A percentile compares a stretch with the other conserved stretches of the same genome.
These are phyloP conservation scores for Tachysurus vachellii DNA, from an alignment of 2,113 vertebrate genomes.

Conservation along the genomic window DNA sequence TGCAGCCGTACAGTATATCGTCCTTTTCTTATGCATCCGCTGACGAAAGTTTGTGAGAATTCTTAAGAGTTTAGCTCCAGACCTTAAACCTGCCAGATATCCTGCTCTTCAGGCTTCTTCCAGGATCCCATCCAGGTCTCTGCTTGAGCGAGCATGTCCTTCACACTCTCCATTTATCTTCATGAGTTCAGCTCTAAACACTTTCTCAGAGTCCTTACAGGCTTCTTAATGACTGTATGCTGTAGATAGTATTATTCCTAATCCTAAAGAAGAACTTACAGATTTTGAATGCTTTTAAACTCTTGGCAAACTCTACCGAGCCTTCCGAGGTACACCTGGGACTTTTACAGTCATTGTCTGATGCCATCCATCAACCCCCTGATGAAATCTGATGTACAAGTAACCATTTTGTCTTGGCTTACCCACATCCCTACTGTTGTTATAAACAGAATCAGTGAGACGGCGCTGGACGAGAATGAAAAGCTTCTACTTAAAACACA, in stretches of 20 bases:
- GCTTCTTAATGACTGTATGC: neutral
- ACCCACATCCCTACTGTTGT: neutral
- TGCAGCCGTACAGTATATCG: neutral
- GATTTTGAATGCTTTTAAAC: neutral
- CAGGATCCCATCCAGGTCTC: neutral
- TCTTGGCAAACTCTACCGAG: neutral
- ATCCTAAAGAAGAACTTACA: neutral
- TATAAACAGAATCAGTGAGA: neutral
- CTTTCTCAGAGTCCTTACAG: neutral
- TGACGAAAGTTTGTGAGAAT: neutral
- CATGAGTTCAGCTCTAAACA: neutral
- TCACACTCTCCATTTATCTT: neutral
- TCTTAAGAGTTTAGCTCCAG: neutral
- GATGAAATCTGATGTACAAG: neutral
- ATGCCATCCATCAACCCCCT: neutral
- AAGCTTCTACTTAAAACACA: no score
- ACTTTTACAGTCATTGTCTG: neutral
- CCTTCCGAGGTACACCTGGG: neutral
- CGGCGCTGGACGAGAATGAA: neutral
- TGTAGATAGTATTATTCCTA: neutral
- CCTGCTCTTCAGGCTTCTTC: neutral
- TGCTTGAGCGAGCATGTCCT: neutral
- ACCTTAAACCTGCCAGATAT: neutral
- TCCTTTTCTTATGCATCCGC: neutral
- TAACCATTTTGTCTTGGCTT: neutral